Percentiles rank a stretch among this genome's conserved stretches.
These are phyloP conservation scores for Rhabdornis inornatus DNA, from an alignment of 2,113 vertebrate genomes.

Conservation along the genomic window DNA sequence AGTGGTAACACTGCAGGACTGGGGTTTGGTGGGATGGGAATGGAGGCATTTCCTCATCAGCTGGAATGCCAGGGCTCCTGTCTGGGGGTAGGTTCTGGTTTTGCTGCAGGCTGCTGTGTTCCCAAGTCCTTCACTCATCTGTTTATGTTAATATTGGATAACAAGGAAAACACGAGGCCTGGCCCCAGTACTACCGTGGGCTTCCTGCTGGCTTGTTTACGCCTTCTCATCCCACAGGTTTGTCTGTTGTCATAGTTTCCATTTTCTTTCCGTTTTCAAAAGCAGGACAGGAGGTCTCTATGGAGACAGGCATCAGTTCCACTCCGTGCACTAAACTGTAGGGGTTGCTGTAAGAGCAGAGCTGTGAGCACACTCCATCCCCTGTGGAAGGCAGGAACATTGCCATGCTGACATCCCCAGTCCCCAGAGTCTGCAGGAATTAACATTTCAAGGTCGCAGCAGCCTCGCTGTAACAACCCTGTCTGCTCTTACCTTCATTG, in stretches of 20 bases:
- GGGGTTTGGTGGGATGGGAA: background rate
- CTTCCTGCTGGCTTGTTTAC: constrained; percentile 38
- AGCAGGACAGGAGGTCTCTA: constrained; percentile 58
- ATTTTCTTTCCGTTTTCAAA: background rate
- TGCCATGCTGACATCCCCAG: background rate
- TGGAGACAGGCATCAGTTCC: constrained; percentile 57
- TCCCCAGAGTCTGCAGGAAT: background rate
- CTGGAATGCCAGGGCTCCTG: too few relatives aligned
- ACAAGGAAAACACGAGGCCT: constrained; percentile 5
- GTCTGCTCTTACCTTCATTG: background rate
- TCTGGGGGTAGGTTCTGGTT: background rate
- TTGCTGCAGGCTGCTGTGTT: accelerated
- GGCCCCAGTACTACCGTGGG: background rate
- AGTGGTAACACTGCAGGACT: accelerated
- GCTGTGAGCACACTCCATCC: background rate
- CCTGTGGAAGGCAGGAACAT: background rate
- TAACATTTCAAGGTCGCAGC: background rate
- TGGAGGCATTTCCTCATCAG: background rate
- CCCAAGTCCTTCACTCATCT: background rate
- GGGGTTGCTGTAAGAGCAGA: constrained; percentile 58
- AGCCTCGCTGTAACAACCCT: background rate
- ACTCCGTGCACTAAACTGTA: constrained; percentile 14
- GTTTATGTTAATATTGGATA: constrained; percentile 17
- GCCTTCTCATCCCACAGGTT: constrained; percentile 41
- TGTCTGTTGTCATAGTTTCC: constrained; percentile 55